These are phyloP conservation scores for Onchidella celtica DNA, from an alignment of 2,888 invertebrate species.

Conservation along the genomic window DNA sequence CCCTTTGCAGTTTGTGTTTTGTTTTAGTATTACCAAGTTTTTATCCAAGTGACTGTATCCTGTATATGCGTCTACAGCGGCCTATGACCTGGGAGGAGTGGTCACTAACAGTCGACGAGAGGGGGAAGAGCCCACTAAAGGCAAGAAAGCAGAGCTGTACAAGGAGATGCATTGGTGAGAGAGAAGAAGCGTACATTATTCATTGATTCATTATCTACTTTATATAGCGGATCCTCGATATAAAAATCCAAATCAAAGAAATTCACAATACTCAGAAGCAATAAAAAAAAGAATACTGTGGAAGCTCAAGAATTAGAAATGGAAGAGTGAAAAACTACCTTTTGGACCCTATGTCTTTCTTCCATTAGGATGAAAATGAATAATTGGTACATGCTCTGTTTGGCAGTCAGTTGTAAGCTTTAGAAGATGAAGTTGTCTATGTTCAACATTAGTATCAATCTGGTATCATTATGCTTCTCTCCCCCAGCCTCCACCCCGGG, in stretches of 20 bases:
- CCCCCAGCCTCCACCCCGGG: slow-evolving; percentile 89
- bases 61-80: slow-evolving; percentile 80
- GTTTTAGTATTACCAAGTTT: not conserved
- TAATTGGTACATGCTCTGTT: no score
- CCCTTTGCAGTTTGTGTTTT: not conserved
- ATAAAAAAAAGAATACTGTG: not conserved
- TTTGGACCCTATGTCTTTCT: no score
- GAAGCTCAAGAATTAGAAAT: not conserved
- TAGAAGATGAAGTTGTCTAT: no score
- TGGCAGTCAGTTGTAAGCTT: no score
- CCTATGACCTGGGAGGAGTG: slow-evolving; percentile 95
- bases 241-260: no score
- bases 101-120: slow-evolving; percentile 93
- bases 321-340: no score
- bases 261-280: not conserved
- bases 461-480: no score
- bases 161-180: slow-evolving; percentile 83
- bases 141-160: slow-evolving; percentile 77
- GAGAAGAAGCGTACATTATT: not conserved
- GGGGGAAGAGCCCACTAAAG: slow-evolving; percentile 81
- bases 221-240: no score
- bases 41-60: not conserved
- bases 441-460: no score
- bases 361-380: no score
- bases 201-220: no score